phyloP scores from a whole-genome alignment of 2,888 invertebrate genomes.

The Julus scanicus region DNA sequence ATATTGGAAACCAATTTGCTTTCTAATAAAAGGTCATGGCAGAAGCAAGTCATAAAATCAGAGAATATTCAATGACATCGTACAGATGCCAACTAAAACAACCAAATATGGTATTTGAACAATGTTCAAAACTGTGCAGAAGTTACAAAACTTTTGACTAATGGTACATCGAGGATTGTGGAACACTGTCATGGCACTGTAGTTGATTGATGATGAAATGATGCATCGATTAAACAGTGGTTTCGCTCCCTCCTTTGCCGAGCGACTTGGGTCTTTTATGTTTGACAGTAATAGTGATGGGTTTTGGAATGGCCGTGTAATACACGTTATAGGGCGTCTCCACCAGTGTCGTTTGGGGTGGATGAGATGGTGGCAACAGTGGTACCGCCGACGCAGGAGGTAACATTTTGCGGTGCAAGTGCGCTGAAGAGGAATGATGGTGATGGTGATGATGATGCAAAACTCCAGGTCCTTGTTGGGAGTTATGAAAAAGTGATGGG shows the following conservation, averaged over 20 bases:
- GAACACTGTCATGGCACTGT: too few species aligned
- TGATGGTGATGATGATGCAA: conserved; percentile 34
- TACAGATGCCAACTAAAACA: too few species aligned
- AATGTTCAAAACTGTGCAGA: too few species aligned
- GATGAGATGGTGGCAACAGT: not conserved
- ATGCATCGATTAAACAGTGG: not conserved
- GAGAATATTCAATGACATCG: too few species aligned
- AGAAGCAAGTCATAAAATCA: too few species aligned
- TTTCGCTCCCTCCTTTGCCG: conserved; percentile 19
- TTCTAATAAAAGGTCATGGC: too few species aligned
- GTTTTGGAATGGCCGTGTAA: conserved; percentile 34
- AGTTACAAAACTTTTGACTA: too few species aligned
- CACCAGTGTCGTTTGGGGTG: not conserved
- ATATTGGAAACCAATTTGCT: too few species aligned
- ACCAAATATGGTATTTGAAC: too few species aligned
- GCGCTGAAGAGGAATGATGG: conserved; percentile 6
- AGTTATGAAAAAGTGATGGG: not conserved
- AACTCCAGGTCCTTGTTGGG: not conserved
- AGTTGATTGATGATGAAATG: too few species aligned
- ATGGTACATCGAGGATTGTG: too few species aligned
- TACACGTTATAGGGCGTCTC: not conserved
- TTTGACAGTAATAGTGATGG: not conserved
- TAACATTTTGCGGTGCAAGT: not conserved
- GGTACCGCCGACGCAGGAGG: not conserved
- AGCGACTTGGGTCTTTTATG: not conserved